These are phyloP conservation scores for Microcebus tavaratra DNA, from an alignment of 2,113 vertebrate species.

Conservation along the genomic window DNA sequence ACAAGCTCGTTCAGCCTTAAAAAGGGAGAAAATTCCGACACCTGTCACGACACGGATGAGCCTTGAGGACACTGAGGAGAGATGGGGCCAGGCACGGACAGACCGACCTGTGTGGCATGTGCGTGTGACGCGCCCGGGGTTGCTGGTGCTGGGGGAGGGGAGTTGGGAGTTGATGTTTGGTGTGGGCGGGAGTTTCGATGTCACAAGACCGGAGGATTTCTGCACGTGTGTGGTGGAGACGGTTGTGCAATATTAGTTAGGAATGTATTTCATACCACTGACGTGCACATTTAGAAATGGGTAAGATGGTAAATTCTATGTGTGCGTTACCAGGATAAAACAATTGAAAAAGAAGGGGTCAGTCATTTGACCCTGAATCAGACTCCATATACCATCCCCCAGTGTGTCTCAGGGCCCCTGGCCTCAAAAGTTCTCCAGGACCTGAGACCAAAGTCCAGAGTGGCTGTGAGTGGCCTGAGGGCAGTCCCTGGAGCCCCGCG, in stretches of 20 bases:
- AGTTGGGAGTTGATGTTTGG: too few species aligned
- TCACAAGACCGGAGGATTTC: not conserved
- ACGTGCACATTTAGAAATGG: not conserved
- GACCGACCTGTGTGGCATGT: not conserved
- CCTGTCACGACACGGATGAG: not conserved
- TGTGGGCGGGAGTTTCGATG: not conserved
- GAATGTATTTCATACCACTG: not conserved
- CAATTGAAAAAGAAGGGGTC: not conserved
- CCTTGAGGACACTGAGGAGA: not conserved
- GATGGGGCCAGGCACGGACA: not conserved
- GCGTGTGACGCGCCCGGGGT: rapidly evolving
- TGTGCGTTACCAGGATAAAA: not conserved
- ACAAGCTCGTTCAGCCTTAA: not conserved
- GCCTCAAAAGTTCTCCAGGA: not conserved
- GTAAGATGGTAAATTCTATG: not conserved
- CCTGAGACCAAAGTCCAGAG: not conserved
- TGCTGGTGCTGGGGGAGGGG: too few species aligned
- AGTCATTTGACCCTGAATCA: not conserved
- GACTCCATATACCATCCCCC: not conserved
- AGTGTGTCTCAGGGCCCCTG: not conserved
- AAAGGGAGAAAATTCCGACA: not conserved
- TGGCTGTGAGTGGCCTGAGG: not conserved
- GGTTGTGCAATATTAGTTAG: not conserved
- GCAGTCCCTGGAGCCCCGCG: not conserved
- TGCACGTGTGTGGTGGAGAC: not conserved